Percentiles rank a stretch among this genome's conserved stretches.
These are phyloP conservation scores for Elgaria multicarinata DNA, from an alignment of 2,113 vertebrate species.

Conservation along the genomic window DNA sequence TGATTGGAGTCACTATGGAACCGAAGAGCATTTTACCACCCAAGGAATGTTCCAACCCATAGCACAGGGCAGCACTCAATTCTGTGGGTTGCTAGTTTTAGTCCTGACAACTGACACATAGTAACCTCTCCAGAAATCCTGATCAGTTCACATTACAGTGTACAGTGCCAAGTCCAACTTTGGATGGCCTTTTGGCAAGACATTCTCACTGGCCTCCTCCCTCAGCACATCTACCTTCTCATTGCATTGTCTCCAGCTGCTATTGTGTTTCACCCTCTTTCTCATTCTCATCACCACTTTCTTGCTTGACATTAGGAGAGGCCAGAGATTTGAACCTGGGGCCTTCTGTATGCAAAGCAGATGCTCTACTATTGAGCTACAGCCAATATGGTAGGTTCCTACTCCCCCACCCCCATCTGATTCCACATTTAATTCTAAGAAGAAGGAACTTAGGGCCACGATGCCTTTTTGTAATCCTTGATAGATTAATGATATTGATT, in stretches of 20 bases:
- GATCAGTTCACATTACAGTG: neutral
- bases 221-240: too few species aligned
- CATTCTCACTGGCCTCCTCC: too few species aligned
- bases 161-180: too few species aligned
- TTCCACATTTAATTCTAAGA: constrained; percentile 41
- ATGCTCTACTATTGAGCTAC: too few species aligned
- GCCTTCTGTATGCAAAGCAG: too few species aligned
- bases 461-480: constrained; percentile 58
- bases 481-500: constrained; percentile 69
- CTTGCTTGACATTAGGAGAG: too few species aligned
- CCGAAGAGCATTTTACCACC: neutral
- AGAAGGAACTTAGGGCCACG: constrained; percentile 54
- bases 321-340: too few species aligned
- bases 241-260: too few species aligned
- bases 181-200: too few species aligned
- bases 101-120: neutral
- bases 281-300: too few species aligned
- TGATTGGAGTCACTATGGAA: neutral
- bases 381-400: neutral
- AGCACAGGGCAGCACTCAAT: neutral
- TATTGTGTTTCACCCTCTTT: too few species aligned
- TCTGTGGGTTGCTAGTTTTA: neutral
- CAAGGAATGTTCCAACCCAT: neutral
- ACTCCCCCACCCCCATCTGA: constrained; percentile 19
- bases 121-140: neutral